phyloP scores from a whole-genome alignment of 1,140 invertebrate species.

The Drepana arcuata region DNA sequence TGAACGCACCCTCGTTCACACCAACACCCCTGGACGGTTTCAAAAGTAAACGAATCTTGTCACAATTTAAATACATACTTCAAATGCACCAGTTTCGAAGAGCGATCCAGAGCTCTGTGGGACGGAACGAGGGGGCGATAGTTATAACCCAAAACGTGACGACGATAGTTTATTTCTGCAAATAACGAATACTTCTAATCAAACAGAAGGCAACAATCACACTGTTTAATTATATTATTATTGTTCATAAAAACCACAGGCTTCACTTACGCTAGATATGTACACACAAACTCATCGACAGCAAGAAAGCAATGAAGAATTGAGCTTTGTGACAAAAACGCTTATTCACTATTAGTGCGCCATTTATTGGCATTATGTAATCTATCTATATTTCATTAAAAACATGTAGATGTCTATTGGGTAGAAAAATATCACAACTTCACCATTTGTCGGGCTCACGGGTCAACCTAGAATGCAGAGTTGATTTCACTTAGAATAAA shows the following conservation, averaged over 20 bases:
- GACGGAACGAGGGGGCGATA: constrained; percentile 15
- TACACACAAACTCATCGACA: constrained; percentile 64
- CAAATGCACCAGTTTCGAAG: background rate
- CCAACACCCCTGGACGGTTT: background rate
- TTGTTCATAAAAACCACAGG: constrained; percentile 50
- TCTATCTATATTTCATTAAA: constrained; percentile 29
- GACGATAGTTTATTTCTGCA: constrained; percentile 11
- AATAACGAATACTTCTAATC: constrained; percentile 10
- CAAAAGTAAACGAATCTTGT: background rate
- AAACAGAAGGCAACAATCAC: constrained; percentile 16
- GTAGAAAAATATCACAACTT: constrained; percentile 70
- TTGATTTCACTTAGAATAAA: constrained; percentile 59
- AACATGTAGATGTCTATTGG: constrained; percentile 24
- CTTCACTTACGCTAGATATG: constrained; percentile 65
- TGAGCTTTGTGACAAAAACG: constrained; percentile 57
- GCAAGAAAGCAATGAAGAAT: constrained; percentile 54
- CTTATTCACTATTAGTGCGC: constrained; percentile 41
- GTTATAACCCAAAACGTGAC: constrained; percentile 6
- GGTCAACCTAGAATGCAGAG: constrained; percentile 65
- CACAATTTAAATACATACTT: background rate
- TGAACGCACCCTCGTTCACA: background rate
- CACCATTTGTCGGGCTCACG: constrained; percentile 50
- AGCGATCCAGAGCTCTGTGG: constrained; percentile 13
- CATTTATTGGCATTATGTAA: too few relatives aligned
- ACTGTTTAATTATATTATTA: constrained; percentile 51